Percentiles rank a stretch among this genome's conserved stretches.
Evolutionary conservation across 1,140 invertebrate species (phyloP).

Genomic region (Scaptomyza montana): DNA sequence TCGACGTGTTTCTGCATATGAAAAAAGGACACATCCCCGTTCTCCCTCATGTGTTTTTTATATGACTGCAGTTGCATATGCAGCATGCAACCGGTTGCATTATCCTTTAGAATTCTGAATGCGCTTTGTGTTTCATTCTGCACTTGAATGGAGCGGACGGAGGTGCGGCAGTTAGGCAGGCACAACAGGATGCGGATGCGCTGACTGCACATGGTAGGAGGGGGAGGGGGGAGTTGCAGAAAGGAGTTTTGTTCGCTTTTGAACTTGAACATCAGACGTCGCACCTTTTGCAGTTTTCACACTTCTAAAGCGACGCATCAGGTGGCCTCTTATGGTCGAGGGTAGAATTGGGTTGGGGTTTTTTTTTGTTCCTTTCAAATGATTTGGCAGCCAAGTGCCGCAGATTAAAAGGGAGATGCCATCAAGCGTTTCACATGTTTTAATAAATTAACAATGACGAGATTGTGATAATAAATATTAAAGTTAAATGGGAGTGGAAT

Average conservation of each 20-base stretch:
- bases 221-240: no score
- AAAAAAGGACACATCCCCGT: constrained; percentile 27
- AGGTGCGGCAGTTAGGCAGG: background rate
- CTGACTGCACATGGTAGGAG: constrained; percentile 4
- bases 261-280: constrained; percentile 54
- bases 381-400: constrained; percentile 28
- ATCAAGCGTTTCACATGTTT: constrained; percentile 20
- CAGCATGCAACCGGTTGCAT: constrained; percentile 63
- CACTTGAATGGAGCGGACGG: constrained; percentile 18
- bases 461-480: constrained; percentile 43
- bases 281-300: constrained; percentile 70
- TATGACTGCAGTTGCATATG: constrained; percentile 61
- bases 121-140: constrained; percentile 25
- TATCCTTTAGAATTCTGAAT: constrained; percentile 69
- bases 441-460: constrained; percentile 48
- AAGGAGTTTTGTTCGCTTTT: constrained; percentile 17
- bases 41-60: background rate
- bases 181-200: constrained; percentile 14
- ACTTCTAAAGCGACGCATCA: constrained; percentile 42
- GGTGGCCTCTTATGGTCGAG: constrained; percentile 22
- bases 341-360: no score
- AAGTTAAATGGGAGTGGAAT: constrained; percentile 6
- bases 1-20: constrained; percentile 71
- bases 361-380: background rate
- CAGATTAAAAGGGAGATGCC: constrained; percentile 12